Base-by-base conservation (phyloP, 2,797 vertebrate genomes). In the Sebastes trivittatus region DNA sequence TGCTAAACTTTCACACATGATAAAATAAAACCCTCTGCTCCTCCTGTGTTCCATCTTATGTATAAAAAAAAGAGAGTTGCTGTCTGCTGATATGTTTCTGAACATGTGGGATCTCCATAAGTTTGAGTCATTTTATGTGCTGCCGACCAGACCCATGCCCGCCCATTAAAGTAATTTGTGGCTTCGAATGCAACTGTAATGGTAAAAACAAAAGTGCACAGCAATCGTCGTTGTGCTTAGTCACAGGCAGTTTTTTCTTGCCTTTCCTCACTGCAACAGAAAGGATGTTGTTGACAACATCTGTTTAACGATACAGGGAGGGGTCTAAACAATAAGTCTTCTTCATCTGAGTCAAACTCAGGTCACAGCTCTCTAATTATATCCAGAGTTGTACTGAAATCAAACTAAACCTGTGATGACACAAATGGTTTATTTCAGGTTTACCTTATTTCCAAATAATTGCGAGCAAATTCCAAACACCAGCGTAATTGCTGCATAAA, bases 101-200 rank as follows among this genome's bases (percentile, higher is more conserved):
- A 87, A 91, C 91, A 93, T 93, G 91, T 93, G 91, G 92, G 77
- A 90, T 94, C 87, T 89, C 80, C 84, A 93, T 92, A 89, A 86
- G 86, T 86, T 89, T 75, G 84, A 92, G 80, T 92, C 81, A 87
- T 89, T 93, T 94, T 88, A 91, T 92, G 80, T 88, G 90, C 87
- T 88, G 85, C 80, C 36, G 80, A 83, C 75, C 88, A 87, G 88
- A 83, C 83, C 76, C 77, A 72, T 92, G 87, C 88, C 88, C 65
- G 65, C 80, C 91, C 90, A 94, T 92, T 90, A 88, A 89, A 89
- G 89, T 89, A 55, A 89, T 93, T 93, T 92, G 91, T 87, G 91
- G 92, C 46, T 85, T 91, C 54, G 75, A 87, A 83, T 72, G 83
- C 68, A 88, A 88, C 87, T 86, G 88, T 91, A 90, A 92, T 91